Evolutionary conservation across 2,888 invertebrate genomes (phyloP), one percentile per base, ranked within the genome.

Genomic region (Microdon myrmicae): DNA sequence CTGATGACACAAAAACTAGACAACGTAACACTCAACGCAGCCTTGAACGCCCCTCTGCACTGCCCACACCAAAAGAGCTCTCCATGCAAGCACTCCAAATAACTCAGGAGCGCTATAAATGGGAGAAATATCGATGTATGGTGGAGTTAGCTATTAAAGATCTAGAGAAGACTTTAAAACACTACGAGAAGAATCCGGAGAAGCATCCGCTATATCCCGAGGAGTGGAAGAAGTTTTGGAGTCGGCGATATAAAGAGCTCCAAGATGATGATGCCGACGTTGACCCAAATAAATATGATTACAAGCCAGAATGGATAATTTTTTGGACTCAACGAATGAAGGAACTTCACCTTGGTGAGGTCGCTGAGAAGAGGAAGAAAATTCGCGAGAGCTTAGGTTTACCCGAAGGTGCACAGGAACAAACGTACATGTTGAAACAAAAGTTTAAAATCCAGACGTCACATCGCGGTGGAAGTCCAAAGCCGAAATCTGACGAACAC

Each of bases 171-270:
- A 82, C 85, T 1, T 81, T 90, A 4, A 86, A 87, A 45, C 88
- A 88, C 61, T 89, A 90, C 73, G 89, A 92, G 73, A 89, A 90
- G 73, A 90, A 90, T 73, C 94, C 94, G 0, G 93, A 94, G 74
- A 92, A 91, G 69, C 93, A 94, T 79, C 93, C 93, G 0, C 83
- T 89, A 2, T 94, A 94, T 75, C 89, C 90, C 0, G 90, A 91
- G 34, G 94, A 94, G 74, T 94, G 94, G 94, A 92, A 92, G 74
- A 88, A 87, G 74, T 93, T 92, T 76, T 94, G 93, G 93, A 92
- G 92, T 75, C 83, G 85, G 6, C 85, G 92, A 1, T 91, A 90
- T 75, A 90, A 90, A 74, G 90, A 92, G 77, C 80, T 92, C 41
- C 89, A 90, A 74, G n/a, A n/a, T n/a, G 79, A 83, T n/a, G 82